These are phyloP conservation scores for Oriolus oriolus DNA, from an alignment of 2,113 vertebrate species.

Conservation along the genomic window DNA sequence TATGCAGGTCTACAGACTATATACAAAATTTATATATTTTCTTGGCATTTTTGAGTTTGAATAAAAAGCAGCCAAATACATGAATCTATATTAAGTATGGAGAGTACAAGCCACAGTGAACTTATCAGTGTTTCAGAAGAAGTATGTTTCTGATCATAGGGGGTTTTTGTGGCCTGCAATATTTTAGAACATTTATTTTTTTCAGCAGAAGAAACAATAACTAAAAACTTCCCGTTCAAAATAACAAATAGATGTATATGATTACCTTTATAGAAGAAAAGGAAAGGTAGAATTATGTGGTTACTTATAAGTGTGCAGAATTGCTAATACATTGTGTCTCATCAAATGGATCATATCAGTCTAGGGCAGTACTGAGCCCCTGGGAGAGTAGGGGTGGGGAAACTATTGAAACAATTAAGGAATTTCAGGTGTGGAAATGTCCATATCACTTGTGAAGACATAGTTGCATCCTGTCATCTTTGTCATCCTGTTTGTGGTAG, in stretches of 20 bases:
- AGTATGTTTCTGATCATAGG: background rate
- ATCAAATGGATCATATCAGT: fast-evolving
- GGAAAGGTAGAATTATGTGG: background rate
- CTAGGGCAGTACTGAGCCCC: background rate
- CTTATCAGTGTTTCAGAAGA: background rate
- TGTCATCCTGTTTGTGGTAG: background rate
- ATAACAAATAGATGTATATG: background rate
- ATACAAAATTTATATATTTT: background rate
- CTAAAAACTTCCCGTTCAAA: background rate
- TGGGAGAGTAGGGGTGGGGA: background rate
- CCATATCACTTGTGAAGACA: background rate
- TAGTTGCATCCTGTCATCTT: background rate
- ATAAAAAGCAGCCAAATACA: background rate
- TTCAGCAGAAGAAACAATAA: background rate
- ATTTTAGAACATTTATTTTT: background rate
- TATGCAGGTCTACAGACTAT: background rate
- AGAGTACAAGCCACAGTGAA: background rate
- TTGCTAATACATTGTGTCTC: background rate
- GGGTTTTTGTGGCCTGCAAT: background rate
- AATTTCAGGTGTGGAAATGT: background rate
- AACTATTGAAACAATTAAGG: background rate
- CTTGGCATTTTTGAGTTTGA: background rate
- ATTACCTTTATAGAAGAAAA: background rate
- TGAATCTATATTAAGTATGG: background rate
- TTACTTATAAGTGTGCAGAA: background rate